Base-by-base conservation (phyloP, 2,888 invertebrate genomes). In the Thalpophila matura region DNA sequence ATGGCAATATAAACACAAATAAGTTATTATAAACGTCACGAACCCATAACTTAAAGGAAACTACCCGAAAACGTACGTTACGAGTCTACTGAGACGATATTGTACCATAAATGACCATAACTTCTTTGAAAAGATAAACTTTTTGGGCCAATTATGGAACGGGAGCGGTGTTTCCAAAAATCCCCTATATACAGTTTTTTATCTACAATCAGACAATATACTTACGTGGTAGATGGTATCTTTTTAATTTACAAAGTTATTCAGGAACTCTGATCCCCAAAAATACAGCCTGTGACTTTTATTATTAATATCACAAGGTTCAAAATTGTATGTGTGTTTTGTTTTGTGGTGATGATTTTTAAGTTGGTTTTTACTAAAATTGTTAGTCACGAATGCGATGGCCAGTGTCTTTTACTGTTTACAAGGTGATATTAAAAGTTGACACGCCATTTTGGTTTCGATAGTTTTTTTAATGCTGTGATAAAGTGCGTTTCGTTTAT, bases 81-180 rank as follows among this genome's bases (percentile, higher is more conserved):
- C 79, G 78, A 74, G 66, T 89, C 89, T 90, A 88, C 91, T 82
- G 86, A 84, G 83, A 85, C 86, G 65, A 84, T 86, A 86, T 82
- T 77, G 81, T 81, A 81, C 86, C 87, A 85, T 83, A 91, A 93
- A 92, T 89, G 91, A 88, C 91, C 91, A 90, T 88, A 88, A 88
- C 78, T 94, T 94, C 94, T 87, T 83, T 88, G 94, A 93, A 94
- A 81, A 92, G 91, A 92, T 94, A 92, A 93, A 90, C 80, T 87
- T 87, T 78, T 88, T 86, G 74, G 81, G 79, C 92, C 94, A 93
- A 93, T 94, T 94, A 93, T 89, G 88, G 89, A 74, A 76, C 86
- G 79, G 81, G 79, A 87, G 91, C 91, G 91, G 92, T 82, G 87
- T 91, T 93, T 93, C 92, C 93, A 91, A 93, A 93, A 93, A 93